Evolutionary conservation across 1,140 invertebrate species (phyloP).

Genomic region (Prorops nasuta): DNA sequence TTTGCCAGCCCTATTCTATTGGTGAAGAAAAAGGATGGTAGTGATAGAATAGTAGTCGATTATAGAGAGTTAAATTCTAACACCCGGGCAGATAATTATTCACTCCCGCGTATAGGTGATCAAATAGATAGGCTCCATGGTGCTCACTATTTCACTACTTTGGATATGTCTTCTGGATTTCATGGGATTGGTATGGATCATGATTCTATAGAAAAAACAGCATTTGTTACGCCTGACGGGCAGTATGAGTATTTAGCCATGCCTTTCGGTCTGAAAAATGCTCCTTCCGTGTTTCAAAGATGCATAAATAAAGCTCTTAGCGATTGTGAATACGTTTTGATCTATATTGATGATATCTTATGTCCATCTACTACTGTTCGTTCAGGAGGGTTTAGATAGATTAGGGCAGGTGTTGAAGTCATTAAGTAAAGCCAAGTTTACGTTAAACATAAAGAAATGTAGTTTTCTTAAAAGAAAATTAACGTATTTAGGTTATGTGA

Average conservation of each 20-base stretch:
- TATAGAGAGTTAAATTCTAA: constrained; percentile 32
- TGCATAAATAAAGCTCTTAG: not conserved
- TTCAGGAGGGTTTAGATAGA: not conserved
- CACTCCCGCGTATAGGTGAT: constrained; percentile 42
- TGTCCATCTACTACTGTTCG: not conserved
- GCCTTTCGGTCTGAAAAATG: constrained; percentile 1
- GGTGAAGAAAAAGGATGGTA: constrained; percentile 48
- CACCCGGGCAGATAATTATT: constrained; percentile 45
- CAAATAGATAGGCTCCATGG: constrained; percentile 41
- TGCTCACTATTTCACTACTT: constrained; percentile 17
- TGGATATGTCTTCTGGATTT: constrained; percentile 9
- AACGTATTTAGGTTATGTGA: not conserved
- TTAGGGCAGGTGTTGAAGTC: not conserved
- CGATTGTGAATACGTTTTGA: not conserved
- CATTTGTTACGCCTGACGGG: not conserved
- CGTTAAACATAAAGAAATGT: constrained; percentile 1
- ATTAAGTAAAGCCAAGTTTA: not conserved
- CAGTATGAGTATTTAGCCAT: constrained; percentile 2
- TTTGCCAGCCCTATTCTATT: constrained; percentile 41
- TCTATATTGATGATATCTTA: constrained; percentile 6
- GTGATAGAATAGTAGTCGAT: constrained; percentile 47
- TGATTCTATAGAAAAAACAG: constrained; percentile 17
- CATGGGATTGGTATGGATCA: constrained; percentile 11
- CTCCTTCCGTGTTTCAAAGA: not conserved
- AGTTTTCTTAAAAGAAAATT: not conserved